phyloP scores from a whole-genome alignment of 2,888 invertebrate genomes.

The Andrena haemorrhoa region DNA sequence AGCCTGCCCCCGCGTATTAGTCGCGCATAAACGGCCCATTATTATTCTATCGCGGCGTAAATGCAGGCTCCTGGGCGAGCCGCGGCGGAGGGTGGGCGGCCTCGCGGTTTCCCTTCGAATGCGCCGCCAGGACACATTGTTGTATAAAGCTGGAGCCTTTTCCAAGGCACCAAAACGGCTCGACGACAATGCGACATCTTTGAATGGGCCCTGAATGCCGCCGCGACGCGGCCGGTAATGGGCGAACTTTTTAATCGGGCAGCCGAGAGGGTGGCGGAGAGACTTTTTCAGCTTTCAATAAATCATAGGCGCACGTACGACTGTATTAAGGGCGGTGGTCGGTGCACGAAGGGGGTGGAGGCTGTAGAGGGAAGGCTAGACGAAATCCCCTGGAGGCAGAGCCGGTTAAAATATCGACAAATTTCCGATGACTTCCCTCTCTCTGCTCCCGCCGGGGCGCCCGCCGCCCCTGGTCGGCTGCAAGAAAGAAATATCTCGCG shows the following conservation, averaged over 20 bases:
- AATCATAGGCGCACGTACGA: slow-evolving; percentile 73
- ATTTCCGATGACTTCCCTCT: slow-evolving; percentile 58
- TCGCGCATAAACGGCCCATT: slow-evolving; percentile 55
- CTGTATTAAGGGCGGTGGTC: slow-evolving; percentile 55
- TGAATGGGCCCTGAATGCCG: slow-evolving; percentile 72
- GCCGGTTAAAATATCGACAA: slow-evolving; percentile 66
- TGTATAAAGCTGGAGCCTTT: slow-evolving; percentile 52
- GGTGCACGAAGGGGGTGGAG: slow-evolving; percentile 29
- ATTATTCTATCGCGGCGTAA: slow-evolving; percentile 58
- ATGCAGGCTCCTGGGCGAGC: slow-evolving; percentile 41
- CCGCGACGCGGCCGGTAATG: slow-evolving; percentile 72
- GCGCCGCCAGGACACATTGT: slow-evolving; percentile 53
- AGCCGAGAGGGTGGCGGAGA: slow-evolving; percentile 42
- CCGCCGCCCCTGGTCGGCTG: background rate
- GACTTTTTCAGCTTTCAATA: slow-evolving; percentile 74
- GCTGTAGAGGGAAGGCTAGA: slow-evolving; percentile 37
- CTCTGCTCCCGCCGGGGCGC: background rate
- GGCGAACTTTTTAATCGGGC: slow-evolving; percentile 77
- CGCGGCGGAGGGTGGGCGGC: background rate
- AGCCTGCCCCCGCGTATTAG: slow-evolving; percentile 43
- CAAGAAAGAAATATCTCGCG: slow-evolving; percentile 55
- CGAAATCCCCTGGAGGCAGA: slow-evolving; percentile 55
- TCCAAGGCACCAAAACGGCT: slow-evolving; percentile 61
- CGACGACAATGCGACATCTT: slow-evolving; percentile 77
- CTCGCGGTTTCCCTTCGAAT: slow-evolving; percentile 33